Evolutionary conservation across 2,797 vertebrate species (phyloP), one percentile per base, ranked within the genome.

Genomic region (Tenualosa thibaudeaui): DNA sequence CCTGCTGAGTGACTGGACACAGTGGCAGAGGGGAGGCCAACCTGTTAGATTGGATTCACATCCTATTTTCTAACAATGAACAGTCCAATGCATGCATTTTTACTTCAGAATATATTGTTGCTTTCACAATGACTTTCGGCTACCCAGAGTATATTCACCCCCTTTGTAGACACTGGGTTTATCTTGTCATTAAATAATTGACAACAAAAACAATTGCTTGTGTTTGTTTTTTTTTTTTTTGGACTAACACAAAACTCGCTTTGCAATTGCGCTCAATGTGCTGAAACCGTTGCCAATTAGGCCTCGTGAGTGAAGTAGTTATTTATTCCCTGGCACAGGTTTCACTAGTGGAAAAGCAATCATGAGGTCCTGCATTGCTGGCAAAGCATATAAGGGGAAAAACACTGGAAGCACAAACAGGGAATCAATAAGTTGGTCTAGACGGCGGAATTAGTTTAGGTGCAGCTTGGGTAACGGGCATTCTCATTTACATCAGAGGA

Each of bases 1-100:
- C 85, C 88, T 93, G 93, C 86, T 90, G 94, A 95, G 82, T 94
- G 95, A 95, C 87, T 81, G 71, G 86, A 88, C 81, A 87, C 75
- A 84, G 85, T 87, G 85, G 88, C 53, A 26, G 10, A 75, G 53
- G 82, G 56, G 50, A 71, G 81, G 68, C 22, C 58, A 62, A 62
- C 58, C 58, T 62, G 56, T n/a, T 58, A 58, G 22, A 58, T 58
- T 58, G 56, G 12, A 78, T 78, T 78, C 71, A 78, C 17, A 17
- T 78, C 71, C 71, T 46, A 46, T 78, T 78, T 40, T 46, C 40
- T 46, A 78, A 7, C 2, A 22, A 15, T 46, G 7, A 40, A 78
- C 2, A 10, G 40, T 0, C 3, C 37, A 26, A 9, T 75, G 68
- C 9, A 7, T 37, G 71, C 5, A 40, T 19, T 43, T 19, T 3